These are phyloP conservation scores for Mizuhopecten yessoensis DNA, from an alignment of 1,140 invertebrate species.

Conservation along the genomic window DNA sequence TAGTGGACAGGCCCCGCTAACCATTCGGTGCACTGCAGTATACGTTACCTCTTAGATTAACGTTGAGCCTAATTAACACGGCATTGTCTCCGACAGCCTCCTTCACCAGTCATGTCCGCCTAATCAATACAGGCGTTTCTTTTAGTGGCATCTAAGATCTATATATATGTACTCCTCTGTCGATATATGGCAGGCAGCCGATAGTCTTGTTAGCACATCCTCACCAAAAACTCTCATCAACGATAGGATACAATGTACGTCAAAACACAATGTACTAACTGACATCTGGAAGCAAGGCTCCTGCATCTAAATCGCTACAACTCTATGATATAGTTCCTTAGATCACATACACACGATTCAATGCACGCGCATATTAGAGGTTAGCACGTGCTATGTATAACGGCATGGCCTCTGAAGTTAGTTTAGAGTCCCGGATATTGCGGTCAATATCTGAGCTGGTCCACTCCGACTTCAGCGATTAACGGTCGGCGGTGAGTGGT, in stretches of 20 bases:
- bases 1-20: neutral
- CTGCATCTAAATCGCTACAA: neutral
- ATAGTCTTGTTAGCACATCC: neutral
- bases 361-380: slow-evolving; percentile 21
- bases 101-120: neutral
- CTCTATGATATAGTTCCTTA: neutral
- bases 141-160: neutral
- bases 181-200: slow-evolving; percentile 23
- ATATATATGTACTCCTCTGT: neutral
- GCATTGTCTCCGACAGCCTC: neutral
- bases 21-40: neutral
- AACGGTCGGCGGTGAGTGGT: neutral
- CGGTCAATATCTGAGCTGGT: slow-evolving; percentile 16
- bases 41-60: slow-evolving; percentile 12
- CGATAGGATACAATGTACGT: neutral
- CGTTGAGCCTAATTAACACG: neutral
- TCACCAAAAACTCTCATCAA: neutral
- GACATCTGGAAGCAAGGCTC: neutral
- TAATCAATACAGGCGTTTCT: slow-evolving; percentile 9
- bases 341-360: neutral
- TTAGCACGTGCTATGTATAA: slow-evolving; percentile 20
- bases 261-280: neutral
- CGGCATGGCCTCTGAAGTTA: slow-evolving; percentile 5
- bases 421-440: slow-evolving; percentile 31
- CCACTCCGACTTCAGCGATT: neutral